These are phyloP conservation scores for Drosophila bocki DNA, from an alignment of 1,140 invertebrate species.

Conservation along the genomic window DNA sequence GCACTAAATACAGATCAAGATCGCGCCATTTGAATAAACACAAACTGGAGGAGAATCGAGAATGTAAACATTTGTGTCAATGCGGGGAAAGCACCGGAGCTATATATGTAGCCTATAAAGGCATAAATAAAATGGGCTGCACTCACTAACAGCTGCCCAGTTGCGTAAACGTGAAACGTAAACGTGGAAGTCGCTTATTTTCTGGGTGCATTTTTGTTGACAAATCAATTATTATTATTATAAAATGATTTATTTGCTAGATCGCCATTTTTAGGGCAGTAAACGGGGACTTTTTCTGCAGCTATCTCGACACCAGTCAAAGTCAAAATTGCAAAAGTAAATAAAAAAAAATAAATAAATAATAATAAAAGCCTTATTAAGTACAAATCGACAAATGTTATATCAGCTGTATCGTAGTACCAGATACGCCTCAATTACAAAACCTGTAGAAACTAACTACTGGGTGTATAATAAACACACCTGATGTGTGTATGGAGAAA, in stretches of 20 bases:
- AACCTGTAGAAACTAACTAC: slow-evolving; percentile 6
- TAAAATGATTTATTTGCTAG: slow-evolving; percentile 42
- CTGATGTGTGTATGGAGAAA: slow-evolving; percentile 22
- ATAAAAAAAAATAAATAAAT: slow-evolving; percentile 1
- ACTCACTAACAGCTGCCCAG: slow-evolving; percentile 4
- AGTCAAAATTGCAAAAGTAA: slow-evolving; percentile 20
- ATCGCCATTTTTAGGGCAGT: slow-evolving; percentile 34
- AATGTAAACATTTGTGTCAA: slow-evolving; percentile 35
- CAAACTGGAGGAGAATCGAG: not conserved
- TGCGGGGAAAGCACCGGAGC: slow-evolving; percentile 35
- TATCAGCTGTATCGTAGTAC: slow-evolving; percentile 21
- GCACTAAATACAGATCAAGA: slow-evolving; percentile 17
- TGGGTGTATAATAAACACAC: not conserved
- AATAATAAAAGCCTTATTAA: slow-evolving; percentile 5
- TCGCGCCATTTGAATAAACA: slow-evolving; percentile 38
- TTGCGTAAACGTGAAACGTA: slow-evolving; percentile 27
- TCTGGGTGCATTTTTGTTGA: slow-evolving; percentile 38
- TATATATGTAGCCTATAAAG: not conserved
- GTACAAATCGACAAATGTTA: slow-evolving; percentile 7
- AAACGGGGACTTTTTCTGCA: slow-evolving; percentile 47
- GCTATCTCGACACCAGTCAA: slow-evolving; percentile 24
- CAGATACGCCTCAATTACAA: slow-evolving; percentile 12
- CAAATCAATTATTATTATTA: slow-evolving; percentile 40
- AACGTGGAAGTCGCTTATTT: not conserved
- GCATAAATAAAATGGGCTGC: slow-evolving; percentile 14